Evolutionary conservation across 2,797 vertebrate species (phyloP).

Genomic region (Novumbra hubbsi): DNA sequence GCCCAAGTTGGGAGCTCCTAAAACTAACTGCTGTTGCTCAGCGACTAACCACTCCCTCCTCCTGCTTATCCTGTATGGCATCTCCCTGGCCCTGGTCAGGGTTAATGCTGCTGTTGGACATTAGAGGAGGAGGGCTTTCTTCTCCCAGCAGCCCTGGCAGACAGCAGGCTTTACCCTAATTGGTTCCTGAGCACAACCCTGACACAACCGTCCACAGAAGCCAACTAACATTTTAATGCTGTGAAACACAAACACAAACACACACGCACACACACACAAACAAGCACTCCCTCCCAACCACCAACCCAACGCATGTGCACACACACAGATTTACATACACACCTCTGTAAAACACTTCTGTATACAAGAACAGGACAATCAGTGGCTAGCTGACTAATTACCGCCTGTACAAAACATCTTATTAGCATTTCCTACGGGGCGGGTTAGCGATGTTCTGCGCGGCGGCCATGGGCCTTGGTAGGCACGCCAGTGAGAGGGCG

Average conservation of each 20-base stretch:
- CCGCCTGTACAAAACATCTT: constrained; percentile 96
- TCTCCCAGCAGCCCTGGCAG: constrained; percentile 72
- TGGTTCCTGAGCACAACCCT: constrained; percentile 98
- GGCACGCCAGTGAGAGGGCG: constrained; percentile 82
- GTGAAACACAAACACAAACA: constrained; percentile 58
- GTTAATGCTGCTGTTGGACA: constrained; percentile 80
- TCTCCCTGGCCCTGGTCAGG: constrained; percentile 44
- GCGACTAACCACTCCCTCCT: constrained; percentile 33
- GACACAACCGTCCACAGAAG: constrained; percentile 83
- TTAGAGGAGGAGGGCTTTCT: constrained; percentile 84
- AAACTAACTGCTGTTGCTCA: background rate
- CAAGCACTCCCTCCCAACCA: constrained; percentile 45
- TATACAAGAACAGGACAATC: constrained; percentile 94
- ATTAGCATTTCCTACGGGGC: constrained; percentile 91
- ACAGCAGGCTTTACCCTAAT: constrained; percentile 91
- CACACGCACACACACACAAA: constrained; percentile 2
- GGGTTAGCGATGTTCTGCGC: constrained; percentile 73
- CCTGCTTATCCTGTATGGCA: constrained; percentile 37
- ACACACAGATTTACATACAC: constrained; percentile 17
- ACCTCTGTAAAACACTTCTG: constrained; percentile 35
- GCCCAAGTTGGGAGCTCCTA: background rate
- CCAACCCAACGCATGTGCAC: constrained; percentile 31
- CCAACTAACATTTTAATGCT: constrained; percentile 88
- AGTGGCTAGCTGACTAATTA: constrained; percentile 97
- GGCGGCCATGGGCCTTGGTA: constrained; percentile 85